Conservation (phyloP, 2,888 invertebrate species). For the Spodoptera picta region DNA sequence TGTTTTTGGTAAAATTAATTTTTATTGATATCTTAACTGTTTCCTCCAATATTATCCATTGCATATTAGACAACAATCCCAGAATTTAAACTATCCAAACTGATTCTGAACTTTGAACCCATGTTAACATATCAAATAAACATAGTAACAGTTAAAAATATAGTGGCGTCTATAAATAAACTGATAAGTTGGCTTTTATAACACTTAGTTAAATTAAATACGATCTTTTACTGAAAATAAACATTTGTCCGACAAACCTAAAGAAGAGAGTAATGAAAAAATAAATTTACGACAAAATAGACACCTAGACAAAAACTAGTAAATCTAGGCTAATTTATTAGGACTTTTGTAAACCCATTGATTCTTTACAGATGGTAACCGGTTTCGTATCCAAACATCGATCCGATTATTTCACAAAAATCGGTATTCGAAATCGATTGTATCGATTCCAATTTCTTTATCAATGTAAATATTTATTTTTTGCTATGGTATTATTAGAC, state of each 20-base stretch:
- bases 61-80: conserved; percentile 30
- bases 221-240: conserved; percentile 4
- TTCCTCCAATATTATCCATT: conserved; percentile 8
- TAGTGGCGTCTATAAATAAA: conserved; percentile 47
- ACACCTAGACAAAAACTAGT: conserved; percentile 20
- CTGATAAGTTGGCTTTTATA: conserved; percentile 35
- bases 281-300: conserved; percentile 22
- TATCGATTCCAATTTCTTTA: conserved; percentile 2
- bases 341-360: conserved; percentile 23
- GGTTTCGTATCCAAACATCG: background rate
- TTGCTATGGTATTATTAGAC: background rate
- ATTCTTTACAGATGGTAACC: conserved; percentile 30
- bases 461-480: conserved; percentile 19
- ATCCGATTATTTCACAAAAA: background rate
- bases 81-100: conserved; percentile 32
- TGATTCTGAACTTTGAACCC: conserved; percentile 25
- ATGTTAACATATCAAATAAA: conserved; percentile 40
- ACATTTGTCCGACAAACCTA: conserved; percentile 3
- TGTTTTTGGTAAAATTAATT: conserved; percentile 25
- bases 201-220: conserved; percentile 21
- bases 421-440: background rate
- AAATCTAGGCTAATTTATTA: conserved; percentile 35
- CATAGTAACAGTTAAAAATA: conserved; percentile 24
- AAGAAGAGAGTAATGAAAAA: conserved; percentile 13
- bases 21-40: conserved; percentile 10